Base-by-base conservation (phyloP, 2,113 vertebrate species). In the Gasterosteus aculeatus region DNA sequence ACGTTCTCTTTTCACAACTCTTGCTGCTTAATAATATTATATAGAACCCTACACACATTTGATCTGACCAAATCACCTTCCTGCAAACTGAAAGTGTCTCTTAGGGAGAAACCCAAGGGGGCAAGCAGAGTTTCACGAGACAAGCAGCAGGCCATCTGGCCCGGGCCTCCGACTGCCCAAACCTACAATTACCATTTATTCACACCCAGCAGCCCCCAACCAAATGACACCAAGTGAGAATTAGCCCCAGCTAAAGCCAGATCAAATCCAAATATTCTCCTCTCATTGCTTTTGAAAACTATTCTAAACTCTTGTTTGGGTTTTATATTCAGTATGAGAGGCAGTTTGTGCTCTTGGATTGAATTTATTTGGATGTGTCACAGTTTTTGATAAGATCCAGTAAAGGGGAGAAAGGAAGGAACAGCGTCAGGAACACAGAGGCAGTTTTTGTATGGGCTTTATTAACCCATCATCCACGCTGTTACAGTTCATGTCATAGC, bases 161-260 rank as follows among this genome's bases (percentile, higher is more conserved):
- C 90, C 75, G 90, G 87, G 92, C 91, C 87, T 91, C 91, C 91
- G 88, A 96, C 94, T 93, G 92, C 93, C 93, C 94, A 89, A 94
- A 93, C 86, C 93, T 94, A 93, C 94, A 95, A 95, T 96, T 95
- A 93, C 93, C 95, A 93, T 93, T 75, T 94, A 87, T 95, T 92
- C 93, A 95, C 91, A 90, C 89, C 90, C 91, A 86, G 83, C 85
- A 83, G 77, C 89, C 92, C 90, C 76, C 80, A 89, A 91, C 88
- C 15, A 68, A 93, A 75, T 92, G 89, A 94, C 86, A 91, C 87
- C 86, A 92, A 95, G 93, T 90, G 91, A 88, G 90, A 95, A 93
- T 93, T 88, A 94, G 87, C 85, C 62, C 12, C 61, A 74, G 85
- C 93, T 94, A 71, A 51, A 53, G 72, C 93, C 90, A 93, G 91